Evolutionary conservation across 2,113 vertebrate species (phyloP).

Genomic region (Pedetes capensis): DNA sequence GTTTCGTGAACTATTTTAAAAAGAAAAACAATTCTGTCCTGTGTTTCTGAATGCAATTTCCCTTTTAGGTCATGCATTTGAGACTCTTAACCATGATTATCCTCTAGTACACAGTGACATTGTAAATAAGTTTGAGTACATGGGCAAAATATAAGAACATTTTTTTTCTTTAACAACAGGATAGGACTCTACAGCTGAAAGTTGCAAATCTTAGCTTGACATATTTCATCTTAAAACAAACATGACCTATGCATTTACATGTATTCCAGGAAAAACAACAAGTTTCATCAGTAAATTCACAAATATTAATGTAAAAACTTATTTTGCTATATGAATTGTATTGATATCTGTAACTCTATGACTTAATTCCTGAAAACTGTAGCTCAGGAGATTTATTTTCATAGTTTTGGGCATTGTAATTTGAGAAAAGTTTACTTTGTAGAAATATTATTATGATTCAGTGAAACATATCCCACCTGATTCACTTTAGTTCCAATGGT

Average conservation of each 20-base stretch:
- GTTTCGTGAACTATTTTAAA: neutral
- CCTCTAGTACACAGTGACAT: neutral
- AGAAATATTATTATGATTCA: neutral
- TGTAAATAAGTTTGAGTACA: neutral
- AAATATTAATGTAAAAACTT: neutral
- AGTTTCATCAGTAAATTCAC: neutral
- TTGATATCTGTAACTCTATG: neutral
- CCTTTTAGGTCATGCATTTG: neutral
- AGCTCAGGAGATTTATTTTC: neutral
- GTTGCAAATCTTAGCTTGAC: neutral
- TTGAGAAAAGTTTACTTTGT: neutral
- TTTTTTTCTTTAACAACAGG: neutral
- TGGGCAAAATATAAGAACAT: neutral
- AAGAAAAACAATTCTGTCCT: neutral
- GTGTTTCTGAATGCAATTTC: neutral
- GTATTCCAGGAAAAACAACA: neutral
- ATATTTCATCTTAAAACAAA: slow-evolving; percentile 13
- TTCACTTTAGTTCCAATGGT: neutral
- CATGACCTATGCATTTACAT: neutral
- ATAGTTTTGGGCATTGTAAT: neutral
- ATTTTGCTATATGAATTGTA: neutral
- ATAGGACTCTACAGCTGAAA: neutral
- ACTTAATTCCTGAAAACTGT: neutral
- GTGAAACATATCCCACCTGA: neutral
- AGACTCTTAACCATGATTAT: neutral